Evolutionary conservation across 2,888 invertebrate genomes (phyloP).

Genomic region (Tetranychus truncatus): DNA sequence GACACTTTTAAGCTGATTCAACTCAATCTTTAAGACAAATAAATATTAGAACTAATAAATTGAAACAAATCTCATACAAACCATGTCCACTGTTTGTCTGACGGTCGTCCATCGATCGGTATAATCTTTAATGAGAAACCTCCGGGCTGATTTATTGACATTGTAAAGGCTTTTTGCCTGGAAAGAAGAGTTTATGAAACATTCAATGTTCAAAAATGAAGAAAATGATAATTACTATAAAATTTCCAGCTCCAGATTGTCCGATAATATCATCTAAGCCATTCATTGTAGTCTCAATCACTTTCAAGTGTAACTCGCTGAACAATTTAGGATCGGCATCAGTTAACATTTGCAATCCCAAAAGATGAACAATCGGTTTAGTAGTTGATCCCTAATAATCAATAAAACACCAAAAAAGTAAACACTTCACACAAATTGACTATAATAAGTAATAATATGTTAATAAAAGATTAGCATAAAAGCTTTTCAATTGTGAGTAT

Average conservation of each 20-base stretch:
- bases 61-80: not conserved
- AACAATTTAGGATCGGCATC: not conserved
- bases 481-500: no score
- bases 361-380: conserved; percentile 5
- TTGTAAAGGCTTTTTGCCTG: not conserved
- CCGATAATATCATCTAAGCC: not conserved
- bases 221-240: not conserved
- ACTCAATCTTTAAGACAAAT: not conserved
- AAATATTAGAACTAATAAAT: not conserved
- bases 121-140: not conserved
- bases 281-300: not conserved
- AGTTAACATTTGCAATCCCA: not conserved
- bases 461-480: no score
- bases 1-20: not conserved
- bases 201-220: not conserved
- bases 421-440: no score
- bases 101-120: not conserved
- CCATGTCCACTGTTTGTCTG: not conserved
- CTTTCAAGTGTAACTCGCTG: not conserved
- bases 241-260: not conserved
- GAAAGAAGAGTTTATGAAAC: not conserved
- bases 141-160: not conserved
- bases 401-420: no score
- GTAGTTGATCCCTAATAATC: conserved; percentile 3
- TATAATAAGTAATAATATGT: no score